Evolutionary conservation across 2,797 vertebrate species (phyloP).

Genomic region (Poeciliopsis presidionis): DNA sequence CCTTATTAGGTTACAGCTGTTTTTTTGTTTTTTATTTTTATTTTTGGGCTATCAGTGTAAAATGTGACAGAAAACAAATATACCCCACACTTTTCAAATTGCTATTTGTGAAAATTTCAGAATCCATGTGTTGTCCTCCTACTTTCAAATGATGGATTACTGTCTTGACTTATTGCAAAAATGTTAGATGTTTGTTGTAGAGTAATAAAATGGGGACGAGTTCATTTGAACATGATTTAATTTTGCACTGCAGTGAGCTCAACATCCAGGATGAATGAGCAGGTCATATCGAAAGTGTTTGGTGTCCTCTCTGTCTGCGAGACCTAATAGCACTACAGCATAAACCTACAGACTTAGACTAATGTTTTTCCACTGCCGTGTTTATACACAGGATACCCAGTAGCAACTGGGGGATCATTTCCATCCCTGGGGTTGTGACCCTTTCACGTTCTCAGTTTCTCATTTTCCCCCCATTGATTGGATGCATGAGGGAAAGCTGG

Average conservation of each 20-base stretch:
- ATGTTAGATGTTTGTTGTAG: neutral
- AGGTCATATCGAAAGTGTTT: constrained; percentile 27
- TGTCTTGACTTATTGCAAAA: neutral
- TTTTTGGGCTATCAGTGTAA: neutral
- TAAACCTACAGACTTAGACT: constrained; percentile 73
- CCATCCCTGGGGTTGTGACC: constrained; percentile 70
- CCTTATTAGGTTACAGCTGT: neutral
- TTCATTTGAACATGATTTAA: constrained; percentile 33
- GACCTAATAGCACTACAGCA: constrained; percentile 52
- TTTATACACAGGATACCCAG: constrained; percentile 74
- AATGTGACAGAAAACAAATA: neutral
- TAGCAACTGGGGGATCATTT: constrained; percentile 74
- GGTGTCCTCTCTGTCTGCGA: constrained; percentile 31
- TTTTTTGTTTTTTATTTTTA: neutral
- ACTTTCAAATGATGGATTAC: neutral
- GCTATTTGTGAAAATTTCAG: neutral
- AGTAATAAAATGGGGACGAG: constrained; percentile 9
- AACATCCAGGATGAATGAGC: constrained; percentile 9
- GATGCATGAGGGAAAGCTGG: constrained; percentile 55
- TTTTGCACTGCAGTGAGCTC: constrained; percentile 10
- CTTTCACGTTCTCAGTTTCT: constrained; percentile 72
- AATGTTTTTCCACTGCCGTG: constrained; percentile 75
- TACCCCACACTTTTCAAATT: neutral
- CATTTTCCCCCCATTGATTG: constrained; percentile 72
- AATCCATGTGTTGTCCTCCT: neutral